phyloP scores from a whole-genome alignment of 2,888 invertebrate species.

The Artemia sinica region DNA sequence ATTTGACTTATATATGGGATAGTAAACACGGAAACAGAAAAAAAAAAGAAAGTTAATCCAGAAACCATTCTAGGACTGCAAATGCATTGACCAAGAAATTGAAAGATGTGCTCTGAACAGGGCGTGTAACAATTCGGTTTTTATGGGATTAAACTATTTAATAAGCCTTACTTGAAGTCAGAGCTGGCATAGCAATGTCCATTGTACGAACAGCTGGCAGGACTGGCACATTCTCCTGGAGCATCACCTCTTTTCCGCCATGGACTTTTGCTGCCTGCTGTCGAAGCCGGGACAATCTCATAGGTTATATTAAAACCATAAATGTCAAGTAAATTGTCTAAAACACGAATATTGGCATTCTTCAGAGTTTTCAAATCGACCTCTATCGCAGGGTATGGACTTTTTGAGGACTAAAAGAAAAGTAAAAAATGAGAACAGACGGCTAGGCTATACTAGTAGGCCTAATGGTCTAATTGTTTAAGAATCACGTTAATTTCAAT shows the following conservation, averaged over 20 bases:
- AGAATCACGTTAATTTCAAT: too few species aligned
- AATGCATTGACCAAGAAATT: too few species aligned
- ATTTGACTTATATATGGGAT: too few species aligned
- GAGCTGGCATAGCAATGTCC: conserved; percentile 58
- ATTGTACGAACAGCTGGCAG: conserved; percentile 62
- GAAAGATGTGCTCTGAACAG: too few species aligned
- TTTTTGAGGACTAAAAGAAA: conserved; percentile 34
- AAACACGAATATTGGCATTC: conserved; percentile 56
- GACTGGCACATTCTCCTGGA: conserved; percentile 42
- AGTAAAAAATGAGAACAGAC: neutral
- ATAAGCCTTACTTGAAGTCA: conserved; percentile 52
- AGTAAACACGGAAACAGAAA: too few species aligned
- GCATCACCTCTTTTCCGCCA: conserved; percentile 24
- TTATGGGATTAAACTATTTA: neutral
- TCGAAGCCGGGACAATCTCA: conserved; percentile 41
- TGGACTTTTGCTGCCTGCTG: too few species aligned
- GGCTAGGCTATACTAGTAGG: too few species aligned
- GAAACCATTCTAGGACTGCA: too few species aligned
- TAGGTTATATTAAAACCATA: conserved; percentile 86
- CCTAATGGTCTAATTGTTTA: too few species aligned
- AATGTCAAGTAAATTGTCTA: conserved; percentile 60
- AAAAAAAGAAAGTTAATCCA: too few species aligned
- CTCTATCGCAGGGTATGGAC: conserved; percentile 57
- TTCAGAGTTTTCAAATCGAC: conserved; percentile 43
- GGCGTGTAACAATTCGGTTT: neutral